These are phyloP conservation scores for Rhingia rostrata DNA, from an alignment of 2,888 invertebrate genomes.

Conservation along the genomic window DNA sequence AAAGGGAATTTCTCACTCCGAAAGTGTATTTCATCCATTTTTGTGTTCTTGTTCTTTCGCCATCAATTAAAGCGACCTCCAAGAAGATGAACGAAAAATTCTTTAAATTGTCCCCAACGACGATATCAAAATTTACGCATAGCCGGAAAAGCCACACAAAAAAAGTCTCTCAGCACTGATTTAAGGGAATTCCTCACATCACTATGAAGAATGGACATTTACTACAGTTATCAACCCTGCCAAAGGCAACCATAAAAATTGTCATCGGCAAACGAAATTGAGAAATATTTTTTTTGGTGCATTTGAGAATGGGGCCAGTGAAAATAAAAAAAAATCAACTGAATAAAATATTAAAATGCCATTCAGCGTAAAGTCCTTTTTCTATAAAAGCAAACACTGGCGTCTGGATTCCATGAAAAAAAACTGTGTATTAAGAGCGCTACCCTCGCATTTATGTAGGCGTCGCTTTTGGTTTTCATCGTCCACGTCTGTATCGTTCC, in stretches of 20 bases:
- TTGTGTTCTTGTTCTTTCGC: background rate
- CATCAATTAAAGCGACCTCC: slow-evolving; percentile 36
- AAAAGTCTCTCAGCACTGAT: slow-evolving; percentile 59
- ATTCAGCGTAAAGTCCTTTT: slow-evolving; percentile 67
- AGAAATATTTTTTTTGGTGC: slow-evolving; percentile 45
- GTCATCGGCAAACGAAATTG: background rate
- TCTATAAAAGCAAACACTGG: slow-evolving; percentile 67
- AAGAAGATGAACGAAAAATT: slow-evolving; percentile 3
- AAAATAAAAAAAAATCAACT: slow-evolving; percentile 25
- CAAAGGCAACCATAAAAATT: slow-evolving; percentile 34
- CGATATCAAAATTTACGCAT: slow-evolving; percentile 60
- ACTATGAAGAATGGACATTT: slow-evolving; percentile 43
- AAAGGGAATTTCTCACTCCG: slow-evolving; percentile 17
- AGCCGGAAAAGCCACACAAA: slow-evolving; percentile 5
- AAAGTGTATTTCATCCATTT: slow-evolving; percentile 7
- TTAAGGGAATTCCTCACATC: slow-evolving; percentile 48
- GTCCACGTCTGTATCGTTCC: slow-evolving; percentile 31
- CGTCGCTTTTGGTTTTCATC: slow-evolving; percentile 43
- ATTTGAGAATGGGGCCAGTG: slow-evolving; percentile 13
- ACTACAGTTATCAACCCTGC: slow-evolving; percentile 54
- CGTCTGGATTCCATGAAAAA: slow-evolving; percentile 62
- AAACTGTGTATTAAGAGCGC: slow-evolving; percentile 12
- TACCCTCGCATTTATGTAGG: slow-evolving; percentile 66
- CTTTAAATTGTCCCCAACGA: slow-evolving; percentile 23
- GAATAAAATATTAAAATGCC: slow-evolving; percentile 71